These are phyloP conservation scores for Intellagama lesueurii DNA, from an alignment of 2,797 vertebrate genomes.

Conservation along the genomic window DNA sequence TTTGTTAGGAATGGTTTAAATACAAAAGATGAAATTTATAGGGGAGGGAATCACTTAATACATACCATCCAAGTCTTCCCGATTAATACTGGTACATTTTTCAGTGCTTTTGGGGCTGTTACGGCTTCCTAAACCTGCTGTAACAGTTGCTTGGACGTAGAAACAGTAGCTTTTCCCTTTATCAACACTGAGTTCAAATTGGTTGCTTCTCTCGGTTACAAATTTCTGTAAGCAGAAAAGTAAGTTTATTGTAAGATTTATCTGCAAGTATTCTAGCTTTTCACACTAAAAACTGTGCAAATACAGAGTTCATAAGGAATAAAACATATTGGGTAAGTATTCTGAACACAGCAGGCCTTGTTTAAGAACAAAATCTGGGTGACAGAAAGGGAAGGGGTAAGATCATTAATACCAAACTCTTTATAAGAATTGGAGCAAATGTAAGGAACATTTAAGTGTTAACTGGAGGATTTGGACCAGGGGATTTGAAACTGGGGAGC, in stretches of 20 bases:
- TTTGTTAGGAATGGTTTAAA: slow-evolving; percentile 3
- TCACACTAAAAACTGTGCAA: neutral
- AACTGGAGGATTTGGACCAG: no score
- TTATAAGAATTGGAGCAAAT: neutral
- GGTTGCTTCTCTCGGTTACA: slow-evolving; percentile 61
- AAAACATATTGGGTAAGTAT: neutral
- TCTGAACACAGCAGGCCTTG: neutral
- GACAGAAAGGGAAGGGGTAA: neutral
- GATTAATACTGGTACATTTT: slow-evolving; percentile 65
- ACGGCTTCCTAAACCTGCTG: slow-evolving; percentile 77
- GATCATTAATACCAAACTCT: neutral
- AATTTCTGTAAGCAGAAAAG: slow-evolving; percentile 81
- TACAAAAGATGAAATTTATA: neutral
- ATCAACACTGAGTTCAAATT: slow-evolving; percentile 82
- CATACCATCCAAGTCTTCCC: slow-evolving; percentile 74
- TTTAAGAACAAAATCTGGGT: neutral
- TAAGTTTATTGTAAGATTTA: neutral
- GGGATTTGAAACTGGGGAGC: no score
- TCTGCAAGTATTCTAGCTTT: slow-evolving; percentile 2
- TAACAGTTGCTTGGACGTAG: slow-evolving; percentile 80
- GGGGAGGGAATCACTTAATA: neutral
- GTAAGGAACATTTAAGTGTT: neutral
- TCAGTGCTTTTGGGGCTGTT: slow-evolving; percentile 77
- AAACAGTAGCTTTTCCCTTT: slow-evolving; percentile 88
- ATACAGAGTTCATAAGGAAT: neutral